A percentile compares a stretch with the other conserved stretches of the same genome.
phyloP scores from a whole-genome alignment of 2,888 invertebrate species.

The Mythimna vitellina region DNA sequence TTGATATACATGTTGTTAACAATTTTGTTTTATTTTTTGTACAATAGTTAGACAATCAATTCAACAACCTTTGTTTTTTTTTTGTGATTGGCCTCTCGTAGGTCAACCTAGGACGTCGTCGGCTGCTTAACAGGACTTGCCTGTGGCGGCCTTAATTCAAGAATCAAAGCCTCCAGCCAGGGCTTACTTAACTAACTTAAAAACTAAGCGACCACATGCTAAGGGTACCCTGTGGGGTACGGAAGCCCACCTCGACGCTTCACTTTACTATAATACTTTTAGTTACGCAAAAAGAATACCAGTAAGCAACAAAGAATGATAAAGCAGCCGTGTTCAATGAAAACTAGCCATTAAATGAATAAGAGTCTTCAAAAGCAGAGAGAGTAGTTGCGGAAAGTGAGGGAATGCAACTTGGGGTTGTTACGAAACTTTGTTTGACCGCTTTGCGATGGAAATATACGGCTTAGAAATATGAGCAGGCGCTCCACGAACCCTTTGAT shows the following conservation, averaged over 20 bases:
- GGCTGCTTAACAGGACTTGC: too few relatives aligned
- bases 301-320: neutral
- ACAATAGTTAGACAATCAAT: too few relatives aligned
- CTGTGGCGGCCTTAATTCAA: too few relatives aligned
- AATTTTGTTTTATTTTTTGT: too few relatives aligned
- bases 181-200: too few relatives aligned
- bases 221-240: too few relatives aligned
- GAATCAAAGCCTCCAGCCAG: too few relatives aligned
- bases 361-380: slow-evolving; percentile 39
- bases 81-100: too few relatives aligned
- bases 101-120: too few relatives aligned
- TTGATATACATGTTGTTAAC: too few relatives aligned
- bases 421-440: slow-evolving; percentile 71
- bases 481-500: neutral
- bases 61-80: too few relatives aligned
- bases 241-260: neutral
- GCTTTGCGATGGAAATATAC: slow-evolving; percentile 65
- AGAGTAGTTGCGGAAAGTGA: slow-evolving; percentile 60
- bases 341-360: slow-evolving; percentile 50
- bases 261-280: neutral
- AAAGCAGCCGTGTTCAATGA: slow-evolving; percentile 35
- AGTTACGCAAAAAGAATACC: neutral
- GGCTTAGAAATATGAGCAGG: neutral
- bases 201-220: too few relatives aligned
- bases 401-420: slow-evolving; percentile 65